These are phyloP conservation scores for Taphrorychus bicolor DNA, from an alignment of 2,888 invertebrate genomes.

Conservation along the genomic window DNA sequence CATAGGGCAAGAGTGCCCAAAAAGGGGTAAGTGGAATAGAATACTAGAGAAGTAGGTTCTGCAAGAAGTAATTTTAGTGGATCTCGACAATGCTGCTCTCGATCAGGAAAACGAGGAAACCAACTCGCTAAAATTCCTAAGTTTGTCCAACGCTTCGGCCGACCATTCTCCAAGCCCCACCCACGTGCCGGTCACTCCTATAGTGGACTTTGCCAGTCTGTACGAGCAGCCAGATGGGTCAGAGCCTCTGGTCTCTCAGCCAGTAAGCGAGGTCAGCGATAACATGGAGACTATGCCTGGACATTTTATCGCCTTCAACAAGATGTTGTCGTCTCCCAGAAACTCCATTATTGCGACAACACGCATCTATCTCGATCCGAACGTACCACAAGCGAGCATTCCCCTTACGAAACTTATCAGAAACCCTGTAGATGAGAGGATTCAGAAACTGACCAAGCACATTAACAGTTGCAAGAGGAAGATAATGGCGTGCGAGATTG, in stretches of 20 bases:
- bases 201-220: conserved; percentile 66
- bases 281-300: conserved; percentile 57
- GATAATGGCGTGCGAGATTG: conserved; percentile 82
- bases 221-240: conserved; percentile 66
- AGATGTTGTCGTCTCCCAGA: conserved; percentile 66
- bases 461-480: conserved; percentile 82
- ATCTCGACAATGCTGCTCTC: neutral
- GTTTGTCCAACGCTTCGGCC: conserved; percentile 49
- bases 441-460: conserved; percentile 68
- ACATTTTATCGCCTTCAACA: conserved; percentile 59
- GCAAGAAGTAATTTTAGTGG: neutral
- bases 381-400: conserved; percentile 61
- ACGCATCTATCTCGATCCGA: conserved; percentile 64
- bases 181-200: conserved; percentile 52
- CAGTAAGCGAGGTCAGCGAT: conserved; percentile 53
- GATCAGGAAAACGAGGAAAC: neutral
- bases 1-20: conserved; percentile 40
- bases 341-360: conserved; percentile 66
- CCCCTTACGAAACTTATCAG: conserved; percentile 41
- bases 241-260: conserved; percentile 60
- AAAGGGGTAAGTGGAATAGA: too few relatives aligned
- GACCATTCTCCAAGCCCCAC: conserved; percentile 53
- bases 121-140: conserved; percentile 48
- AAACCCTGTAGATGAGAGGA: conserved; percentile 63
- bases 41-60: too few relatives aligned